A percentile compares a stretch with the other conserved stretches of the same genome.
phyloP scores from a whole-genome alignment of 2,797 vertebrate genomes.

The Apodemus agrarius region DNA sequence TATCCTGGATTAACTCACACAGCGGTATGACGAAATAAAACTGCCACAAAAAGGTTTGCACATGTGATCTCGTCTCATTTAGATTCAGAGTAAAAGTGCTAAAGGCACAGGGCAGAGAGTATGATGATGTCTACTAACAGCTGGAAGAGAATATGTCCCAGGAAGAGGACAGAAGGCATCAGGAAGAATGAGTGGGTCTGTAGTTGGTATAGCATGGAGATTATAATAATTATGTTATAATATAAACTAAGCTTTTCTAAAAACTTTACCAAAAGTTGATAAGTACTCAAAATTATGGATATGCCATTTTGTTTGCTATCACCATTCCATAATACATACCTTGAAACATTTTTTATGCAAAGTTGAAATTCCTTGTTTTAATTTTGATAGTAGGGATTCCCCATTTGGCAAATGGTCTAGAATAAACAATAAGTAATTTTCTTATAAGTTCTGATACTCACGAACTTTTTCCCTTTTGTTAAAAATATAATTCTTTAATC shows the following conservation, averaged over 20 bases:
- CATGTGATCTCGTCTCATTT: background rate
- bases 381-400: constrained; percentile 28
- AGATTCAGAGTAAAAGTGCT: background rate
- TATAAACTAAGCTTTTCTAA: background rate
- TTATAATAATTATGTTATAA: background rate
- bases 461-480: background rate
- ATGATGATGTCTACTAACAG: background rate
- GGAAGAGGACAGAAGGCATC: background rate
- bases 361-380: background rate
- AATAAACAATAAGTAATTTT: constrained; percentile 29
- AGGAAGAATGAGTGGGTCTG: background rate
- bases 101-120: background rate
- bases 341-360: background rate
- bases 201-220: background rate
- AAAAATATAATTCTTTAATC: too few relatives aligned
- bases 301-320: background rate
- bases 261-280: background rate
- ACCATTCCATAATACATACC: background rate
- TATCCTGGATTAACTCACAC: background rate
- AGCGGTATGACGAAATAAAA: background rate
- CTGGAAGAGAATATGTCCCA: background rate
- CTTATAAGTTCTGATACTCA: background rate
- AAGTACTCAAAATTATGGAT: background rate
- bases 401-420: background rate
- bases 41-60: background rate